A percentile compares a stretch with the other conserved stretches of the same genome.
Evolutionary conservation across 2,797 vertebrate genomes (phyloP).

Genomic region (Poeciliopsis paucimaculata): DNA sequence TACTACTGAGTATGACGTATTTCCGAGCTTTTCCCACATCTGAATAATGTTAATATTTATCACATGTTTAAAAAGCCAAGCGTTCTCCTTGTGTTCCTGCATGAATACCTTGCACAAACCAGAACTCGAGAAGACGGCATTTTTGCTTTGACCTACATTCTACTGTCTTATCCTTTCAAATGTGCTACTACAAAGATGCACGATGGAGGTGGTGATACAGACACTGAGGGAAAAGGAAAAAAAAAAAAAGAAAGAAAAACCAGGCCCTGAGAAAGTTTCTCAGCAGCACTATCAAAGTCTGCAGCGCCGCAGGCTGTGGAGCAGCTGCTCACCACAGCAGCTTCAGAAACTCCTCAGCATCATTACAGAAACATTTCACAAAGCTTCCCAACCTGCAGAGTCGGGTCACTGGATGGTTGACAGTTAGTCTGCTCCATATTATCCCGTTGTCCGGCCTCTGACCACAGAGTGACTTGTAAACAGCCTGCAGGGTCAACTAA

Average conservation of each 20-base stretch:
- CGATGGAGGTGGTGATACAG: constrained; percentile 38
- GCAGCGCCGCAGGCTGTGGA: constrained; percentile 19
- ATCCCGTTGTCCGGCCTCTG: constrained; percentile 26
- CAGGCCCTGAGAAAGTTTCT: constrained; percentile 44
- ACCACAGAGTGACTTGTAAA: constrained; percentile 34
- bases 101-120: constrained; percentile 19
- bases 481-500: constrained; percentile 48
- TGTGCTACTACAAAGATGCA: constrained; percentile 48
- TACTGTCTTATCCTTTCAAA: constrained; percentile 51
- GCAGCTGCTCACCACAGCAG: constrained; percentile 34
- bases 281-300: not conserved
- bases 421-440: constrained; percentile 31
- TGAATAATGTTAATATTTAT: not conserved
- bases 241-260: constrained; percentile 34
- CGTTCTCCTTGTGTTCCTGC: constrained; percentile 4
- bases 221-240: not conserved
- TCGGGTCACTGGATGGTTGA: not conserved
- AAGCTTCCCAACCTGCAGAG: not conserved
- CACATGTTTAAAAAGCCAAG: not conserved
- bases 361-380: not conserved
- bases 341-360: constrained; percentile 9
- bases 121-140: constrained; percentile 37
- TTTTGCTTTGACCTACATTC: constrained; percentile 69
- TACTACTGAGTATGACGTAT: not conserved
- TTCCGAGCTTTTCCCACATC: not conserved